Percentiles rank a stretch among this genome's conserved stretches.
phyloP scores from a whole-genome alignment of 2,797 vertebrate genomes.

The Sebastes steindachneri region DNA sequence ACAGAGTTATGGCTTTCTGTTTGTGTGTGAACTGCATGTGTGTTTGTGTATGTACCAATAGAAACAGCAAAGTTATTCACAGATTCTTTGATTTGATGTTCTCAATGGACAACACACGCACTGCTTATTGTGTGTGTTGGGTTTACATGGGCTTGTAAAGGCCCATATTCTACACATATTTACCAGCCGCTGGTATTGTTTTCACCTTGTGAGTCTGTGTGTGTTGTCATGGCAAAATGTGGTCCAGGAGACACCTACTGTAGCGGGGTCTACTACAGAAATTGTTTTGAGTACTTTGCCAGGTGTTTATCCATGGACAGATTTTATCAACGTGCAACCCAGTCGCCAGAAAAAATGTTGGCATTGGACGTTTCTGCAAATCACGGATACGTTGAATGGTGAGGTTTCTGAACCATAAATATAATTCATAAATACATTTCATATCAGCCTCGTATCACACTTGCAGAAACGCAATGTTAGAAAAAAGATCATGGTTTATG shows the following conservation, averaged over 20 bases:
- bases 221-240: background rate
- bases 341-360: background rate
- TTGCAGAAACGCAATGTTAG: too few species aligned
- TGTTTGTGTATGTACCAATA: background rate
- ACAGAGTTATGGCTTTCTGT: conserved; percentile 60
- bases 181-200: background rate
- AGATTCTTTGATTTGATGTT: conserved; percentile 5
- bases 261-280: background rate
- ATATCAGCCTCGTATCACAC: too few species aligned
- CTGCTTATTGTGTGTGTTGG: background rate
- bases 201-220: background rate
- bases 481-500: too few species aligned
- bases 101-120: background rate
- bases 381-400: background rate
- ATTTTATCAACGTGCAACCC: background rate
- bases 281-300: background rate
- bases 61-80: conserved; percentile 29
- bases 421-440: background rate
- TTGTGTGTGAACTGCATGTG: conserved; percentile 12
- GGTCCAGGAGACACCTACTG: background rate
- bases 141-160: background rate
- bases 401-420: background rate
- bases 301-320: background rate
- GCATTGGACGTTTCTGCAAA: background rate
- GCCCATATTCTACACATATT: background rate